Conservation (phyloP, 2,797 vertebrate genomes). For the Tapera naevia region DNA sequence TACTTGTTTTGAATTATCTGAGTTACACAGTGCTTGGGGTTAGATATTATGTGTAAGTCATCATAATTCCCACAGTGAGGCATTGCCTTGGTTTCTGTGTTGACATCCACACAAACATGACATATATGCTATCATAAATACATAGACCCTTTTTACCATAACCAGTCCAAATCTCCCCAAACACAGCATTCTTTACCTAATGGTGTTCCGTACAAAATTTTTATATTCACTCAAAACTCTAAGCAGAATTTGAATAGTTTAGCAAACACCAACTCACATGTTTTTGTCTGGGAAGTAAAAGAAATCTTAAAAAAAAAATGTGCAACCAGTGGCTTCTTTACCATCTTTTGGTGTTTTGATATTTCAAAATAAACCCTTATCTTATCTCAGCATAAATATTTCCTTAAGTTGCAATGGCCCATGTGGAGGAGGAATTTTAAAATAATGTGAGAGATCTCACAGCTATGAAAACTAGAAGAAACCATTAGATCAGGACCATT, state of each 20-base stretch:
- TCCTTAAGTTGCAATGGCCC: not conserved
- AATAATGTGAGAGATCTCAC: not conserved
- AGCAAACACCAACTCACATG: fast-evolving
- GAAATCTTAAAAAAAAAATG: not conserved
- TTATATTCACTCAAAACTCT: not conserved
- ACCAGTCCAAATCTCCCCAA: not conserved
- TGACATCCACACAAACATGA: not conserved
- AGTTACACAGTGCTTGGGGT: not conserved
- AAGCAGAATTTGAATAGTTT: not conserved
- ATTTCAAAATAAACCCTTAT: fast-evolving
- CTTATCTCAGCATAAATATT: not conserved
- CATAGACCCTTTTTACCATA: not conserved
- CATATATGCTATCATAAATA: not conserved
- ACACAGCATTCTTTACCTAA: not conserved
- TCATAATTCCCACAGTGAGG: not conserved
- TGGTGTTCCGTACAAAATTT: fast-evolving
- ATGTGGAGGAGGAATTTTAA: not conserved
- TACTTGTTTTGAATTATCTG: not conserved
- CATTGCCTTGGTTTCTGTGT: not conserved
- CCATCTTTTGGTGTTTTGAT: not conserved
- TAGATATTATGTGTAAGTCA: not conserved
- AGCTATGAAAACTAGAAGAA: not conserved
- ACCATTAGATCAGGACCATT: not conserved
- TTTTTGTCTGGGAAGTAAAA: not conserved
- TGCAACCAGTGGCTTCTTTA: not conserved